These are phyloP conservation scores for Lutraria rhynchaena DNA, from an alignment of 1,140 invertebrate genomes.

Conservation along the genomic window DNA sequence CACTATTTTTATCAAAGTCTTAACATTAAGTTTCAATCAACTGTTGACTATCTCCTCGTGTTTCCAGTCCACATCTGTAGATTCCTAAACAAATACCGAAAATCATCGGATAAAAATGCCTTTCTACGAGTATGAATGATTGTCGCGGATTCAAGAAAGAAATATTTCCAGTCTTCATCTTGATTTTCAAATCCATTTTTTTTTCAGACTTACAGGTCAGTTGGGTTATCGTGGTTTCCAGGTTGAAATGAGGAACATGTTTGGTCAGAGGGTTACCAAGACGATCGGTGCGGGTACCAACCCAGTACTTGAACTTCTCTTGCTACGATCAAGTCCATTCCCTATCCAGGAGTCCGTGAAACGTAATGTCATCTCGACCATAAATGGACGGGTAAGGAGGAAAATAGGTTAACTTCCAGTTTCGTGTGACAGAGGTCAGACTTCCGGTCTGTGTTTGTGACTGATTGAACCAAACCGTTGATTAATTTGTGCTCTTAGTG, in stretches of 20 bases:
- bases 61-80: not conserved
- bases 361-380: conserved; percentile 11
- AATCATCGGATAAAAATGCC: not conserved
- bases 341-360: not conserved
- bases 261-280: conserved; percentile 21
- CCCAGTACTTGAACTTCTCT: conserved; percentile 26
- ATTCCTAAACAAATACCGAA: not conserved
- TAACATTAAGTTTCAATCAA: not conserved
- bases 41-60: not conserved
- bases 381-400: conserved; percentile 16
- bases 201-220: conserved; percentile 11
- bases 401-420: too few species aligned
- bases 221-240: conserved; percentile 42
- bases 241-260: conserved; percentile 23
- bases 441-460: not conserved
- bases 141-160: not conserved
- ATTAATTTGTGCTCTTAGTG: too few species aligned
- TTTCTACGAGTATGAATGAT: not conserved
- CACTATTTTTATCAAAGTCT: not conserved
- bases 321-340: conserved; percentile 30
- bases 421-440: not conserved
- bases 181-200: not conserved
- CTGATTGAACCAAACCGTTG: not conserved
- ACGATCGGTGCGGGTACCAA: conserved; percentile 38
- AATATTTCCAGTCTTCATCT: not conserved